A percentile compares a stretch with the other conserved stretches of the same genome.
Conservation (phyloP, 2,113 vertebrate species). For the Percina caprodes region DNA sequence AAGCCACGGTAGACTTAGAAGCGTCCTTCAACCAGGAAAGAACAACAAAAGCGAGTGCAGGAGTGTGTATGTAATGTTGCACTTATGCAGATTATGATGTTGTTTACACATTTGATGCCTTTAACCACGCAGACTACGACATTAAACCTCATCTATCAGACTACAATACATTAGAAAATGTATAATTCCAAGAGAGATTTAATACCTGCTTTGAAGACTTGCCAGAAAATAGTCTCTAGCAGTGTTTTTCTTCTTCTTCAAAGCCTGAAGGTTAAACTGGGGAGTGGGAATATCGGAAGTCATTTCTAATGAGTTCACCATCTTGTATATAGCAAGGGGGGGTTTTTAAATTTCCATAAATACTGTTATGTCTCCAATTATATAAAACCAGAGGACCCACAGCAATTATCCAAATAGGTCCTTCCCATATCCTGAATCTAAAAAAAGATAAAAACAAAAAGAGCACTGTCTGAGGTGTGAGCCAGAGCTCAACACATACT, state of each 20-base stretch:
- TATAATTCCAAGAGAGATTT: conserved; percentile 17
- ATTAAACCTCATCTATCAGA: background rate
- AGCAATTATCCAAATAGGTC: conserved; percentile 44
- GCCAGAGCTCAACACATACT: conserved; percentile 2
- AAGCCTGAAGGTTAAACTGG: conserved; percentile 48
- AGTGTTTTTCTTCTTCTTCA: conserved; percentile 2
- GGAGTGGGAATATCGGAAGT: conserved; percentile 20
- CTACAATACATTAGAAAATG: conserved; percentile 10
- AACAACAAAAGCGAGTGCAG: background rate
- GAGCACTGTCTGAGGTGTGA: conserved; percentile 18
- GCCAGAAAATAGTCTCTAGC: background rate
- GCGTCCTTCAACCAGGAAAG: background rate
- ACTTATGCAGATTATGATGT: conserved; percentile 4
- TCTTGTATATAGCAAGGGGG: conserved; percentile 36
- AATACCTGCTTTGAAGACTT: conserved; percentile 18
- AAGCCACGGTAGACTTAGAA: background rate
- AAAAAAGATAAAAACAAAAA: conserved; percentile 16
- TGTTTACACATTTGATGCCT: conserved; percentile 7
- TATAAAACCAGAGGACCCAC: conserved; percentile 19
- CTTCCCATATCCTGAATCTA: conserved; percentile 22
- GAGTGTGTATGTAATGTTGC: background rate
- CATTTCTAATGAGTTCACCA: conserved; percentile 67
- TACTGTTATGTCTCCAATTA: conserved; percentile 54
- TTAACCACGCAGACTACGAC: background rate
- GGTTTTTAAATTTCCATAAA: conserved; percentile 59